phyloP scores from a whole-genome alignment of 2,797 vertebrate species.

The Syngnathus acus region DNA sequence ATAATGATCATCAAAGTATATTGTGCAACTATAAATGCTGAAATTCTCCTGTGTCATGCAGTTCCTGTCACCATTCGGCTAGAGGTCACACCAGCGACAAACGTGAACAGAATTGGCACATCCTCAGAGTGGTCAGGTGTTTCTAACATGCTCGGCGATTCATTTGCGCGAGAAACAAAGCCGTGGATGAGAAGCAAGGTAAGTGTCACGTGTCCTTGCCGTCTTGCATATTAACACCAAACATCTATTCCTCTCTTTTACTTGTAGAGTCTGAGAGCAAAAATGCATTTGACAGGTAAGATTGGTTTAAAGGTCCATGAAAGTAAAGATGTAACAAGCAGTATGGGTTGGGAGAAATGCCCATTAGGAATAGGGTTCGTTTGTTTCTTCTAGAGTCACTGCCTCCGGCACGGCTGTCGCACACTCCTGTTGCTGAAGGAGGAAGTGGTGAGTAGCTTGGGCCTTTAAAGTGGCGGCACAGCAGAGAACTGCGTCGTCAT shows the following conservation, averaged over 20 bases:
- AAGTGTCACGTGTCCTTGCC: slow-evolving; percentile 9
- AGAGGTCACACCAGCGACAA: slow-evolving; percentile 5
- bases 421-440: slow-evolving; percentile 37
- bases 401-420: slow-evolving; percentile 29
- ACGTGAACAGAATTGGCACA: slow-evolving; percentile 43
- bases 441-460: slow-evolving; percentile 62
- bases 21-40: not conserved
- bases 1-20: not conserved
- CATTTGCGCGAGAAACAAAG: slow-evolving; percentile 26
- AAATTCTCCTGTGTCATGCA: slow-evolving; percentile 17
- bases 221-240: not conserved
- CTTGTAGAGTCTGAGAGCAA: slow-evolving; percentile 61
- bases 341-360: not conserved
- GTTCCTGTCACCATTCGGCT: slow-evolving; percentile 36
- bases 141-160: slow-evolving; percentile 8
- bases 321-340: not conserved
- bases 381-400: slow-evolving; percentile 7
- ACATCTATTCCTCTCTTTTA: not conserved
- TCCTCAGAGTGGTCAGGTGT: slow-evolving; percentile 69
- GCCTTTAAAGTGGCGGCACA: slow-evolving; percentile 1
- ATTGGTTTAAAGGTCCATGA: not conserved
- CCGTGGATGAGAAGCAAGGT: slow-evolving; percentile 67
- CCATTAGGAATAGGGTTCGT: not conserved
- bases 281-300: slow-evolving; percentile 58
- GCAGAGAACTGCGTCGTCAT: not conserved